A percentile compares a stretch with the other conserved stretches of the same genome.
Evolutionary conservation across 2,113 vertebrate species (phyloP).

Genomic region (Myotis davidii): DNA sequence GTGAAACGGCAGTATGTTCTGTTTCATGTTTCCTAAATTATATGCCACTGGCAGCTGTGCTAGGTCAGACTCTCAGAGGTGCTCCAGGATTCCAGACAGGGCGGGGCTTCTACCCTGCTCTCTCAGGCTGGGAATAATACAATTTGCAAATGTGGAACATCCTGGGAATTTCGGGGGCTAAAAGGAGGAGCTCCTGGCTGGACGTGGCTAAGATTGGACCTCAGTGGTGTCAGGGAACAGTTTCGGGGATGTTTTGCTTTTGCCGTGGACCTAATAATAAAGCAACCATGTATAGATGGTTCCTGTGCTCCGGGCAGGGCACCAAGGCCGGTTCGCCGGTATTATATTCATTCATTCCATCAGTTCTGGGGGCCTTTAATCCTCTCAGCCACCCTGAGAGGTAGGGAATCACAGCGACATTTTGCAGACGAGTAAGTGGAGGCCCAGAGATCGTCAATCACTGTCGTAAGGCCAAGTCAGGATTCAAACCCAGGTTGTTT

Average conservation of each 20-base stretch:
- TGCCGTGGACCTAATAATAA: neutral
- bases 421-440: neutral
- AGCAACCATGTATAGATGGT: neutral
- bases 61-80: slow-evolving; percentile 60
- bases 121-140: slow-evolving; percentile 33
- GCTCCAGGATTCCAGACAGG: slow-evolving; percentile 74
- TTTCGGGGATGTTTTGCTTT: slow-evolving; percentile 55
- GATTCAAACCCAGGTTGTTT: neutral
- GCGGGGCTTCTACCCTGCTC: slow-evolving; percentile 34
- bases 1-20: slow-evolving; percentile 23
- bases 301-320: neutral
- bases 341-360: neutral
- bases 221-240: neutral
- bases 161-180: slow-evolving; percentile 70
- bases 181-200: slow-evolving; percentile 62
- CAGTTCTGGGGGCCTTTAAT: neutral
- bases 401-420: too few relatives aligned
- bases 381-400: neutral
- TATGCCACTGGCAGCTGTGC: slow-evolving; percentile 64
- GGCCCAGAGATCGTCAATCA: neutral
- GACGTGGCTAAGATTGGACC: slow-evolving; percentile 57
- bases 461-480: neutral
- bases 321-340: neutral
- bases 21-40: slow-evolving; percentile 66
- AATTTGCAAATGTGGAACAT: slow-evolving; percentile 68